phyloP scores from a whole-genome alignment of 2,113 vertebrate genomes.

The Eptatretus burgeri region DNA sequence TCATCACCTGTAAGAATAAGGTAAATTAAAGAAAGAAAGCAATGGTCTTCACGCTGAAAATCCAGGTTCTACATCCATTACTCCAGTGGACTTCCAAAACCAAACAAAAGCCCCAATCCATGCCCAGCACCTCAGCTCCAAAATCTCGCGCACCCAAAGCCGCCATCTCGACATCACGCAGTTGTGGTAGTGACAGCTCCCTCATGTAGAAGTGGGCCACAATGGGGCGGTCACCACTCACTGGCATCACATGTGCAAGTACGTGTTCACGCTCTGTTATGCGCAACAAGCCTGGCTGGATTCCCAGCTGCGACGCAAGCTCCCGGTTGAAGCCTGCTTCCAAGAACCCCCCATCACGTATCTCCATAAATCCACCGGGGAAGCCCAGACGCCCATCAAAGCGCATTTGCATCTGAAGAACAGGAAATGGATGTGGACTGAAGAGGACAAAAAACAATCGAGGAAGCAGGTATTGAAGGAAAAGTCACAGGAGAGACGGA shows the following conservation, averaged over 20 bases:
- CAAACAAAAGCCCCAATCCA: no score
- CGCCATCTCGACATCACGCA: slow-evolving; percentile 38
- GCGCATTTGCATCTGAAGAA: slow-evolving; percentile 82
- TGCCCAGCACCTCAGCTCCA: slow-evolving; percentile 71
- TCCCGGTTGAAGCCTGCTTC: slow-evolving; percentile 56
- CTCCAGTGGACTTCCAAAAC: no score
- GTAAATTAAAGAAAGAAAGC: no score
- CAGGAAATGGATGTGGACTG: no score
- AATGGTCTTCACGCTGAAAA: no score
- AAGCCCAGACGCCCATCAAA: slow-evolving; percentile 76
- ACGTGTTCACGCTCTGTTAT: slow-evolving; percentile 30
- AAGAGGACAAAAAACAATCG: no score
- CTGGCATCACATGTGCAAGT: slow-evolving; percentile 19
- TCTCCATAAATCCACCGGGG: slow-evolving; percentile 52
- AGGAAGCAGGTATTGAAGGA: no score
- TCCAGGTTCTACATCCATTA: no score
- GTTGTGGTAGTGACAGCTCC: slow-evolving; percentile 45
- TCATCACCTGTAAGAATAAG: slow-evolving; percentile 56
- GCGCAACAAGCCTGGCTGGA: slow-evolving; percentile 25
- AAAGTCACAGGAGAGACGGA: no score
- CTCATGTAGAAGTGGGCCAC: slow-evolving; percentile 59
- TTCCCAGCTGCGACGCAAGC: slow-evolving; percentile 38
- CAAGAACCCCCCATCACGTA: slow-evolving; percentile 32
- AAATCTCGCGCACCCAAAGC: slow-evolving; percentile 43
- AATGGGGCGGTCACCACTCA: slow-evolving; percentile 19